Evolutionary conservation across 2,888 invertebrate species (phyloP).

Genomic region (Meiosimyza platycephala): DNA sequence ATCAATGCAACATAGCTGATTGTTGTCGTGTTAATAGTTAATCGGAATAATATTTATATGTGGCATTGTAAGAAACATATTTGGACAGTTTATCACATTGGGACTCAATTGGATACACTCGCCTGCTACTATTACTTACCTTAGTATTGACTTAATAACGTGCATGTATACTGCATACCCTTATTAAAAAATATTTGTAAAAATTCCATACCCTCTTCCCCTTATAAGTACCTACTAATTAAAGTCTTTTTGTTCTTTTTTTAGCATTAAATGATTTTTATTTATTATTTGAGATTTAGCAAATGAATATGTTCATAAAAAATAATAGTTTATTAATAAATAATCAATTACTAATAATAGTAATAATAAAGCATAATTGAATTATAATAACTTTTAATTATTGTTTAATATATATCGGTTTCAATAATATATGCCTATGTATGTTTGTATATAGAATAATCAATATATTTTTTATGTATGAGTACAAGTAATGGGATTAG

Average conservation of each 20-base stretch:
- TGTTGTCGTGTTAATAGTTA: too few relatives aligned
- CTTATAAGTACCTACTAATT: too few relatives aligned
- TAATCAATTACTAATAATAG: conserved; percentile 16
- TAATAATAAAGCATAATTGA: conserved; percentile 17
- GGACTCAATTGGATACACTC: too few relatives aligned
- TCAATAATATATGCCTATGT: conserved; percentile 35
- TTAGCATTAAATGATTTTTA: conserved; percentile 42
- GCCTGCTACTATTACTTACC: too few relatives aligned
- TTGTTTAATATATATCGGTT: background rate
- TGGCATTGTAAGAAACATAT: too few relatives aligned
- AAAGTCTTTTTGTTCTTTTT: conserved; percentile 15
- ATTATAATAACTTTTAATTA: conserved; percentile 8
- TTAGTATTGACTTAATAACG: too few relatives aligned
- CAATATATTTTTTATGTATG: background rate
- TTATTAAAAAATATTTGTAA: too few relatives aligned
- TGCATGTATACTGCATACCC: too few relatives aligned
- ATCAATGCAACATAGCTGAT: too few relatives aligned
- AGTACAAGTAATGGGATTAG: conserved; percentile 12
- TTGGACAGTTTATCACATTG: too few relatives aligned
- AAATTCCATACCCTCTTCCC: too few relatives aligned
- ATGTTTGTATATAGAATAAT: conserved; percentile 11
- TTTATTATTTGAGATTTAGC: conserved; percentile 38
- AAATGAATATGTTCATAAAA: conserved; percentile 40
- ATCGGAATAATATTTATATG: too few relatives aligned
- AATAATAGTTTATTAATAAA: conserved; percentile 11